A percentile compares a stretch with the other conserved stretches of the same genome.
phyloP scores from a whole-genome alignment of 2,888 invertebrate species.

The Siphlonurus alternatus region DNA sequence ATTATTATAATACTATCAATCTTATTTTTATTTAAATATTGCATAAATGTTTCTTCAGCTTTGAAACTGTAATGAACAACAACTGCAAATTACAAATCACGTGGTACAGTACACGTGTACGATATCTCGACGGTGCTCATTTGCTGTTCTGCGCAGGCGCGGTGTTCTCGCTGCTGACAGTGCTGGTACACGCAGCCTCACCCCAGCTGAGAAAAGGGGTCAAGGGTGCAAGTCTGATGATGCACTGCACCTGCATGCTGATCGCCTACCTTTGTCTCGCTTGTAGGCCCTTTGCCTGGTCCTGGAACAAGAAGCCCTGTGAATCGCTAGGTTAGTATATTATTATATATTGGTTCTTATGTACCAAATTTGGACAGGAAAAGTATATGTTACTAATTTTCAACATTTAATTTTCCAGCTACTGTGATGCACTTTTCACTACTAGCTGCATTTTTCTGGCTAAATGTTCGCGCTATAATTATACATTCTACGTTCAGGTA shows the following conservation, averaged over 20 bases:
- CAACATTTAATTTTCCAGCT: background rate
- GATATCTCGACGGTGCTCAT: too few species aligned
- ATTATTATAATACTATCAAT: too few species aligned
- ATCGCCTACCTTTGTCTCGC: background rate
- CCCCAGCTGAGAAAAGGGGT: background rate
- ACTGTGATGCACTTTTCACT: background rate
- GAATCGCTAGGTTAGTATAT: background rate
- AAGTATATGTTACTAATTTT: too few species aligned
- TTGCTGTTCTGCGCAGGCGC: background rate
- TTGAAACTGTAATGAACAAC: too few species aligned
- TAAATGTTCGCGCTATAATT: background rate
- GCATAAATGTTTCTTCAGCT: too few species aligned
- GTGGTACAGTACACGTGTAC: too few species aligned
- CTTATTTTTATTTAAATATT: too few species aligned
- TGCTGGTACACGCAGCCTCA: background rate
- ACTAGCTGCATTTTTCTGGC: background rate
- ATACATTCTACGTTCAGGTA: background rate
- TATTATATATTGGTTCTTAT: background rate
- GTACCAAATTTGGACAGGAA: too few species aligned
- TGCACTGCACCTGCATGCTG: constrained; percentile 1
- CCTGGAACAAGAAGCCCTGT: background rate
- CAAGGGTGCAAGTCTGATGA: background rate
- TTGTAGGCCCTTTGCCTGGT: background rate
- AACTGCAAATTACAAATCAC: too few species aligned
- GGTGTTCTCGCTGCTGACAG: background rate